These are phyloP conservation scores for Ceratoteleas bidentatus DNA, from an alignment of 1,140 invertebrate genomes.

Conservation along the genomic window DNA sequence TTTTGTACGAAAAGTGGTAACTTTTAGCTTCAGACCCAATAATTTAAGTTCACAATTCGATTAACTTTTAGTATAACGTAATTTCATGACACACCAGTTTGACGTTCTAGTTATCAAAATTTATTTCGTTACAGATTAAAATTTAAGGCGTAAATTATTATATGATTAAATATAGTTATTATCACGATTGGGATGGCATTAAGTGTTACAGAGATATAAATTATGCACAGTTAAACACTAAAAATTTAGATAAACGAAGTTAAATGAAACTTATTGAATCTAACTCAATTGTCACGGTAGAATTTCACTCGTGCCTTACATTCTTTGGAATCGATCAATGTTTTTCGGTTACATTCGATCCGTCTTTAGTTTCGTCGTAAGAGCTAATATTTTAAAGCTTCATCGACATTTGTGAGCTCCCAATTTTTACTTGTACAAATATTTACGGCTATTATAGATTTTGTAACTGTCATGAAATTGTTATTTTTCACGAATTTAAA, in stretches of 20 bases:
- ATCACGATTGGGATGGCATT: conserved; percentile 30
- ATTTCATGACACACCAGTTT: conserved; percentile 32
- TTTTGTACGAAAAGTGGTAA: too few species aligned
- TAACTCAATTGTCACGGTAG: conserved; percentile 30
- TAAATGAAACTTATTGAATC: conserved; percentile 25
- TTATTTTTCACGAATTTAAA: conserved; percentile 64
- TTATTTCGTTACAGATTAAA: conserved; percentile 47
- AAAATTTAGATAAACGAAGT: conserved; percentile 16
- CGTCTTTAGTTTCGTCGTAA: conserved; percentile 34
- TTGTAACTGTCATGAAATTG: conserved; percentile 60
- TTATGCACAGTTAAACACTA: too few species aligned
- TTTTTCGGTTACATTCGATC: too few species aligned
- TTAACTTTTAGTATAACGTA: conserved; percentile 29
- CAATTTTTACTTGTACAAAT: conserved; percentile 59
- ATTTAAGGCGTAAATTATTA: conserved; percentile 45
- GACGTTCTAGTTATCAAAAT: conserved; percentile 26
- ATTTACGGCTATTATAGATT: conserved; percentile 54
- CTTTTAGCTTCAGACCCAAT: too few species aligned
- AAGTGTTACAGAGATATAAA: too few species aligned
- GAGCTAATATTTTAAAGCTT: conserved; percentile 20
- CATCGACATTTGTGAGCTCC: conserved; percentile 18
- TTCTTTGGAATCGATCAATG: conserved; percentile 21
- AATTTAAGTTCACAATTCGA: too few species aligned
- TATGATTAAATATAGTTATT: conserved; percentile 36
- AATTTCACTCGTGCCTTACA: conserved; percentile 63